Evolutionary conservation across 2,113 vertebrate species (phyloP), one percentile per base, ranked within the genome.

Genomic region (Perccottus glenii): DNA sequence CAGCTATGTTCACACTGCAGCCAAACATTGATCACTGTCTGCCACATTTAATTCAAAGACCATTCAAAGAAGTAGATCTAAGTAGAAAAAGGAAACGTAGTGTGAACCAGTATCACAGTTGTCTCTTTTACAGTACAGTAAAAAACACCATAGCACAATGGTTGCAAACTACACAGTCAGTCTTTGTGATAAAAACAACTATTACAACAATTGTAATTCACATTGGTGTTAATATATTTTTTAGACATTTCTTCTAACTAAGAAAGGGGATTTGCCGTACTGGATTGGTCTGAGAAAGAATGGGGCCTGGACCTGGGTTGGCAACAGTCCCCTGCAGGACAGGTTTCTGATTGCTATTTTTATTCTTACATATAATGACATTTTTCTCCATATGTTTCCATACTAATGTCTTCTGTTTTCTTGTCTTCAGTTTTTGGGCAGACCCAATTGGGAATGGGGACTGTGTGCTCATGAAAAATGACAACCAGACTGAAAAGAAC

Each of bases 291-390:
- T 89, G 58, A 80, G 9, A 19, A 53, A 57, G 1, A 42, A 2
- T 3, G 53, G 7, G 11, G 2, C 0, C 6, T 93, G 91, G 91
- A 77, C 36, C 40, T 93, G 93, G 93, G 63, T 88, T 10, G 55
- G 89, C 84, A 62, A 82, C 16, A 55, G 15, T 2, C 3, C 2
- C 9, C 44, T 78, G 65, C 7, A 0, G 32, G 0, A 64, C 19
- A 85, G 85, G 92, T 49, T n/a, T 10, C 11, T 44, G 6, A 11
- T 15, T 59, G n/a, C 14, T 32, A 50, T 44, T 60, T 10, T 11
- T 5, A 46, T 9, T 14, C 52, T 40, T 10, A 57, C 35, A n/a
- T 47, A 61, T 15, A 1, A 15, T 44, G 8, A 15, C 14, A 62
- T 43, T 7, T 36, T 1, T 55, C 9, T 27, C 19, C 19, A 27